Evolutionary conservation across 2,113 vertebrate genomes (phyloP).

Genomic region (Festucalex cinctus): DNA sequence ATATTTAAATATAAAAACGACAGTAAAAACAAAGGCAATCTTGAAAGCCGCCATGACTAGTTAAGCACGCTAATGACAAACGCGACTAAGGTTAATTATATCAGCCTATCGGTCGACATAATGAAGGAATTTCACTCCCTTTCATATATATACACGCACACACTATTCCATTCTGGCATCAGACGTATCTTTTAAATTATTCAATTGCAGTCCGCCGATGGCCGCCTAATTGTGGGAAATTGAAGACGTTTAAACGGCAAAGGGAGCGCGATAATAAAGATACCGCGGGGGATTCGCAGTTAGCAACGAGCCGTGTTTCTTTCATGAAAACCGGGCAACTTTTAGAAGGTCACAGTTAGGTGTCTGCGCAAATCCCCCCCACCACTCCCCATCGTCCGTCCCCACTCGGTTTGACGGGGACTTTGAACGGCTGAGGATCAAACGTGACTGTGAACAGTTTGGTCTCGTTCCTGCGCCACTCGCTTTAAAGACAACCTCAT

Average conservation of each 20-base stretch:
- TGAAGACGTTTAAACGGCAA: constrained; percentile 60
- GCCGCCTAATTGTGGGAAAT: constrained; percentile 59
- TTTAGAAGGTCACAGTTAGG: constrained; percentile 78
- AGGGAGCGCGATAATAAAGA: constrained; percentile 59
- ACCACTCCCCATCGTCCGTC: constrained; percentile 20
- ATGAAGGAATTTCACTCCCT: constrained; percentile 36
- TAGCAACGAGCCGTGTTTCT: constrained; percentile 55
- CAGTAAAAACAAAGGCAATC: constrained; percentile 62
- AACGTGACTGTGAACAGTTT: constrained; percentile 74
- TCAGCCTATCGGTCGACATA: constrained; percentile 38
- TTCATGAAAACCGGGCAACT: constrained; percentile 71
- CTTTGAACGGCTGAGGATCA: constrained; percentile 78
- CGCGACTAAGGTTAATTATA: constrained; percentile 68
- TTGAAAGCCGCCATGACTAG: constrained; percentile 68
- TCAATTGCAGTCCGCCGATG: constrained; percentile 49
- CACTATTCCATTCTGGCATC: constrained; percentile 61
- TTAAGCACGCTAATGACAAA: constrained; percentile 68
- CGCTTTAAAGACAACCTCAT: constrained; percentile 74
- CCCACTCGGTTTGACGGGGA: constrained; percentile 46
- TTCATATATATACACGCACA: constrained; percentile 42
- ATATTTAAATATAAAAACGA: constrained; percentile 71
- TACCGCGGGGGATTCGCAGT: constrained; percentile 35
- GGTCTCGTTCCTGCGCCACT: constrained; percentile 66
- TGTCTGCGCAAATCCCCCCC: constrained; percentile 49
- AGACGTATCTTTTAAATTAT: constrained; percentile 65